Conservation (phyloP, 2,113 vertebrate genomes). For the Varanus salvator region DNA sequence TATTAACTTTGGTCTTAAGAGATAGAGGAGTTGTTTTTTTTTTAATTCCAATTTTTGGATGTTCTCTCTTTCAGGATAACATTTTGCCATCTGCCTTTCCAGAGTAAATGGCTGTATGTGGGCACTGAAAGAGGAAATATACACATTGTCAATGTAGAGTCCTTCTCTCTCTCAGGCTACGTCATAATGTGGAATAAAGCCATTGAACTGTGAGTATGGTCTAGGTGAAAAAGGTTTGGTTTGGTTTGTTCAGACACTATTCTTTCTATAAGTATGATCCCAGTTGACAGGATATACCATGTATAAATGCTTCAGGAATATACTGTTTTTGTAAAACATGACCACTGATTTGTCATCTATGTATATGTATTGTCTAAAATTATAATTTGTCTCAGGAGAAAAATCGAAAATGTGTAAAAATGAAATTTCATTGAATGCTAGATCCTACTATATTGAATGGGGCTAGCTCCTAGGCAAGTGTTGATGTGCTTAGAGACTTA, state of each 20-base stretch:
- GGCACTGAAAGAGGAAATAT: constrained; percentile 98
- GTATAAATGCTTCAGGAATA: not conserved
- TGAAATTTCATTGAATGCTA: not conserved
- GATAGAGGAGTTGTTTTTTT: not conserved
- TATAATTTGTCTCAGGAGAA: not conserved
- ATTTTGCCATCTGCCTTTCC: constrained; percentile 99
- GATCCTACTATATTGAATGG: not conserved
- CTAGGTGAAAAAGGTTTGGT: constrained; percentile 23
- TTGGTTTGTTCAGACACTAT: not conserved
- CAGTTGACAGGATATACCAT: not conserved
- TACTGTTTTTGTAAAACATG: not conserved
- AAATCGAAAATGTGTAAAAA: not conserved
- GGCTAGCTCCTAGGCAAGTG: not conserved
- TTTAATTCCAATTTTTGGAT: constrained; percentile 15
- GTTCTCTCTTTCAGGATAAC: constrained; percentile 90
- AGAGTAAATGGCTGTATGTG: constrained; percentile 99
- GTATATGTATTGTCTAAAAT: not conserved
- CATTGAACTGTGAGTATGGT: constrained; percentile 97
- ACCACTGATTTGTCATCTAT: not conserved
- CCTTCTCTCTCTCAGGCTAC: constrained; percentile 99
- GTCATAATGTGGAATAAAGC: constrained; percentile 99
- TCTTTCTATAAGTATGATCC: not conserved
- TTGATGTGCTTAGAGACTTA: not conserved
- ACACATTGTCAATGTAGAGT: constrained; percentile 99
- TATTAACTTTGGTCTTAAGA: not conserved